A percentile compares a stretch with the other conserved stretches of the same genome.
Conservation (phyloP, 2,797 vertebrate species). For the Natrix natrix region DNA sequence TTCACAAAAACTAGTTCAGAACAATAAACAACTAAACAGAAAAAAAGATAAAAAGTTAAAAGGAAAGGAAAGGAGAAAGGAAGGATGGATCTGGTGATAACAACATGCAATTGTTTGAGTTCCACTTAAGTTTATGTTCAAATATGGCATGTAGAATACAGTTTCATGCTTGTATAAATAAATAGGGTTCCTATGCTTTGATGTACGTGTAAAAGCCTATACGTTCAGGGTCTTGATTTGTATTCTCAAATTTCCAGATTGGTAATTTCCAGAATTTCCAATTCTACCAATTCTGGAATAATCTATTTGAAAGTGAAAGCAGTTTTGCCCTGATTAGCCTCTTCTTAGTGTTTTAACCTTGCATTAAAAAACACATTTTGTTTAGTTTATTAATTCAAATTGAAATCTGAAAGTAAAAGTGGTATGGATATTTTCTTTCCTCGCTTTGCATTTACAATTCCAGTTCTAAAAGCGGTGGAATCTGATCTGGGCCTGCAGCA, state of each 20-base stretch:
- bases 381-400: background rate
- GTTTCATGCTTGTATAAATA: background rate
- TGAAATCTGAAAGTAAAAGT: background rate
- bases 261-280: too few relatives aligned
- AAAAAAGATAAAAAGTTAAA: background rate
- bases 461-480: background rate
- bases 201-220: background rate
- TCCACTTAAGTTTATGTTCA: background rate
- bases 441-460: background rate
- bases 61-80: background rate
- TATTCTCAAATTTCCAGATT: background rate
- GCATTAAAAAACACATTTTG: background rate
- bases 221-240: background rate
- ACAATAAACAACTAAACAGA: background rate
- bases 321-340: background rate
- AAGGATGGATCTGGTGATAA: background rate
- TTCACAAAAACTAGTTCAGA: background rate
- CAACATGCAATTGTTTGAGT: background rate
- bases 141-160: background rate
- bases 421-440: background rate
- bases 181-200: background rate
- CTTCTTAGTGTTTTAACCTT: background rate
- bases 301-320: background rate
- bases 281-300: background rate
- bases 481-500: background rate